Conservation (phyloP, 2,797 vertebrate species). For the Diceros bicornis region DNA sequence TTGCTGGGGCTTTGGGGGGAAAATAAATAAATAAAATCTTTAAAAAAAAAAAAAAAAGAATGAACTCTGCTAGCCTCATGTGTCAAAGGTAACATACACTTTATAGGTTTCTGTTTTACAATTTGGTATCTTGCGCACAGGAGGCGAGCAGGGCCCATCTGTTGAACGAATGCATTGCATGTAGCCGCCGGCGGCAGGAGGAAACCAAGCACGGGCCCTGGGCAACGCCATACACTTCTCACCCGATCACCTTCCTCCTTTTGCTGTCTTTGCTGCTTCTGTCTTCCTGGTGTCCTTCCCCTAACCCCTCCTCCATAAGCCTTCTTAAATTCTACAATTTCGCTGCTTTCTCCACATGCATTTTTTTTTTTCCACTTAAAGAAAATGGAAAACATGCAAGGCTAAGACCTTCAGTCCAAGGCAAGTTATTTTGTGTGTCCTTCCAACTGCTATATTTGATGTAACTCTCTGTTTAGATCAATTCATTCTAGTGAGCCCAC, state of each 20-base stretch:
- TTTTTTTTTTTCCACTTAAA: background rate
- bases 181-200: background rate
- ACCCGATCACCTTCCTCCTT: background rate
- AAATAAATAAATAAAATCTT: too few species aligned
- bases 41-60: too few species aligned
- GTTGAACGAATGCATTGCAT: background rate
- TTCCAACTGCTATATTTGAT: slow-evolving; percentile 33
- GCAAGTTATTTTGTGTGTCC: background rate
- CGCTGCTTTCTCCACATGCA: background rate
- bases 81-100: background rate
- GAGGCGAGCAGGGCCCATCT: background rate
- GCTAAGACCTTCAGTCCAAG: slow-evolving; percentile 17
- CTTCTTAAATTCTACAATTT: slow-evolving; percentile 9
- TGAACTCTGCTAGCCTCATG: background rate
- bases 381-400: slow-evolving; percentile 14
- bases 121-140: background rate
- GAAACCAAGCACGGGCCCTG: background rate
- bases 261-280: background rate
- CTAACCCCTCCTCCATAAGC: background rate
- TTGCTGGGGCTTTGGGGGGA: too few species aligned
- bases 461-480: slow-evolving; percentile 40
- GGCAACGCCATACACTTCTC: background rate
- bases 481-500: background rate
- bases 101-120: background rate
- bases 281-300: background rate